phyloP scores from a whole-genome alignment of 2,113 vertebrate species.

The Proterorhinus semilunaris region DNA sequence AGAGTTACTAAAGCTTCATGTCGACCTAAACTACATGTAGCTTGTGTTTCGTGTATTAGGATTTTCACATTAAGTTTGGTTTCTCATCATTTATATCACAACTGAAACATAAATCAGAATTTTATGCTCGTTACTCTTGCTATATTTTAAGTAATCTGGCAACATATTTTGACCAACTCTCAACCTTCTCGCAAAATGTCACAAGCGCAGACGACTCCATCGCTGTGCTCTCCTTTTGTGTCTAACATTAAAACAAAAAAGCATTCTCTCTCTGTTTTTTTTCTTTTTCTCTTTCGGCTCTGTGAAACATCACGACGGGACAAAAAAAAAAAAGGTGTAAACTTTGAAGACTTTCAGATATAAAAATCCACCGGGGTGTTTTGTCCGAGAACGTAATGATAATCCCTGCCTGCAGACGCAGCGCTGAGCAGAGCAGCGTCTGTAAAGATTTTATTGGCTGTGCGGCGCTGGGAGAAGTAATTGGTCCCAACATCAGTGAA shows the following conservation, averaged over 20 bases:
- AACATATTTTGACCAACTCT: too few species aligned
- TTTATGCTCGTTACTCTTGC: too few species aligned
- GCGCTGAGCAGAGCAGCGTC: slow-evolving; percentile 4
- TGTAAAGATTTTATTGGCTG: slow-evolving; percentile 13
- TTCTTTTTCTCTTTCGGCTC: not conserved
- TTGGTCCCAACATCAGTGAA: slow-evolving; percentile 38
- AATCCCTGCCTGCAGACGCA: slow-evolving; percentile 3
- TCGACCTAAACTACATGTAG: too few species aligned
- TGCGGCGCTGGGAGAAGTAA: slow-evolving; percentile 38
- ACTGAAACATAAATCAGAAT: too few species aligned
- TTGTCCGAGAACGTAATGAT: slow-evolving; percentile 11
- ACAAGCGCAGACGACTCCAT: too few species aligned
- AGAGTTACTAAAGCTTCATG: too few species aligned
- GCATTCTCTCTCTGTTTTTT: not conserved
- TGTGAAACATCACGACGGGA: not conserved
- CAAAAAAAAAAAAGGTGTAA: not conserved
- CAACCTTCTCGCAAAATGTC: too few species aligned
- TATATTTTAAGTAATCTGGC: too few species aligned
- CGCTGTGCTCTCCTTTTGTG: too few species aligned
- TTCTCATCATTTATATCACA: too few species aligned
- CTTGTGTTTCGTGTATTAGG: too few species aligned
- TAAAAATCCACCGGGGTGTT: not conserved
- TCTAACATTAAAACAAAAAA: not conserved
- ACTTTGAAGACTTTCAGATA: slow-evolving; percentile 8
- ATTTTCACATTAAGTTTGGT: too few species aligned